Evolutionary conservation across 2,888 invertebrate genomes (phyloP), one percentile per base, ranked within the genome.

Genomic region (Ctena decussata): DNA sequence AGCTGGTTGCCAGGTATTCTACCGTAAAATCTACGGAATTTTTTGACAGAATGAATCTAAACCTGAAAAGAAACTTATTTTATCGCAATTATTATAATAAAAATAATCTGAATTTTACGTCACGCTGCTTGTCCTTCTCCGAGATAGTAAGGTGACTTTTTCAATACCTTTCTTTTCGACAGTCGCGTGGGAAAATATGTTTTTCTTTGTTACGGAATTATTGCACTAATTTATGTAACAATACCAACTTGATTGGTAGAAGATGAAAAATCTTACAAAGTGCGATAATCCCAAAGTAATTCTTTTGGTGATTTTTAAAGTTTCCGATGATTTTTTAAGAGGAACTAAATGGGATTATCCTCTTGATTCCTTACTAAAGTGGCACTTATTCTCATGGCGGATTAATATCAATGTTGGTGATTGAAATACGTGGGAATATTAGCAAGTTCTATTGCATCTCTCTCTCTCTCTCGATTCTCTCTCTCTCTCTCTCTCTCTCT

Each of bases 171-270:
- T n/a, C n/a, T n/a, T n/a, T n/a, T n/a, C 21, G 46, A 21, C 57
- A n/a, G 65, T 65, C 65, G 65, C 65, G 65, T 65, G 65, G 65
- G 65, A 65, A 65, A 65, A 65, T 65, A 65, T n/a, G n/a, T 65
- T 35, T 65, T 35, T 65, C 32, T 35, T 65, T 65, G 65, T 65
- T 65, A 35, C 65, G 65, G 8, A 35, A 65, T 65, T 65, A 35
- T 65, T 65, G 35, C 65, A 30, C 35, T 18, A 65, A 65, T 35
- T 5, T 21, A 35, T 35, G 21, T 24, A 65, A 65, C 65, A 65
- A 65, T 65, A 65, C 27, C 3, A 35, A 32, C 65, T 46, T 46
- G 12, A 46, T n/a, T 21, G 18, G 46, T 46, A 18, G 46, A 46
- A 46, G 21, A 46, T 46, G 21, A 46, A 46, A 15, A 15, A 3